Percentiles rank a stretch among this genome's conserved stretches.
These are phyloP conservation scores for Aethes cnicana DNA, from an alignment of 2,888 invertebrate genomes.

Conservation along the genomic window DNA sequence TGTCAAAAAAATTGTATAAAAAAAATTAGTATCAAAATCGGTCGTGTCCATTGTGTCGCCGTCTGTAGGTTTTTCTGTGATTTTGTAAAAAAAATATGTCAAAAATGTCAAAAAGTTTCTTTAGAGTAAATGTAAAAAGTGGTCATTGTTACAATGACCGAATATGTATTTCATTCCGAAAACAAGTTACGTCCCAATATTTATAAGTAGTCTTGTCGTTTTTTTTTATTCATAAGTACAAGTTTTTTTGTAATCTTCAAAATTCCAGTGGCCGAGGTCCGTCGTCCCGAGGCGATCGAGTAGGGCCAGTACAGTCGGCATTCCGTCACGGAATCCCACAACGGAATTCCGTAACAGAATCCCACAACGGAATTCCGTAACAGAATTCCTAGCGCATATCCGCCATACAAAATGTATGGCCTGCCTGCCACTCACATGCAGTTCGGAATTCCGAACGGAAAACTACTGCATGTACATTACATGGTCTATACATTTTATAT, in stretches of 20 bases:
- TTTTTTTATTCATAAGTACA: not conserved
- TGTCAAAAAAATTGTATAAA: conserved; percentile 27
- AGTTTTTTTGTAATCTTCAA: not conserved
- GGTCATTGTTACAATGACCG: not conserved
- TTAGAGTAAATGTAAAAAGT: too few species aligned
- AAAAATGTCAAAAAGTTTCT: not conserved
- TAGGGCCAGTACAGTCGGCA: too few species aligned
- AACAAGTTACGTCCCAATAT: not conserved
- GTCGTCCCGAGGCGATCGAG: too few species aligned
- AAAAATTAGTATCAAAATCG: conserved; percentile 41
- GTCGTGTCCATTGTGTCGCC: conserved; percentile 46
- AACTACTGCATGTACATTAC: too few species aligned
- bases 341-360: too few species aligned
- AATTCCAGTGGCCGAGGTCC: not conserved
- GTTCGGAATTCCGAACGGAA: too few species aligned
- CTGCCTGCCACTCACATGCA: too few species aligned
- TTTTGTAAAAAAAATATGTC: conserved; percentile 25
- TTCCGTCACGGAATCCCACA: too few species aligned
- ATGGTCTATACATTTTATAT: too few species aligned
- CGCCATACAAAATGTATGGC: too few species aligned
- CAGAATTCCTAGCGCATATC: too few species aligned
- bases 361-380: too few species aligned
- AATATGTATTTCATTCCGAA: not conserved
- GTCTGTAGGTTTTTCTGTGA: conserved; percentile 31
- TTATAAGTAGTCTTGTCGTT: not conserved